Percentiles rank a stretch among this genome's conserved stretches.
These are phyloP conservation scores for Apogon hyalosoma DNA, from an alignment of 2,797 vertebrate species.

Conservation along the genomic window DNA sequence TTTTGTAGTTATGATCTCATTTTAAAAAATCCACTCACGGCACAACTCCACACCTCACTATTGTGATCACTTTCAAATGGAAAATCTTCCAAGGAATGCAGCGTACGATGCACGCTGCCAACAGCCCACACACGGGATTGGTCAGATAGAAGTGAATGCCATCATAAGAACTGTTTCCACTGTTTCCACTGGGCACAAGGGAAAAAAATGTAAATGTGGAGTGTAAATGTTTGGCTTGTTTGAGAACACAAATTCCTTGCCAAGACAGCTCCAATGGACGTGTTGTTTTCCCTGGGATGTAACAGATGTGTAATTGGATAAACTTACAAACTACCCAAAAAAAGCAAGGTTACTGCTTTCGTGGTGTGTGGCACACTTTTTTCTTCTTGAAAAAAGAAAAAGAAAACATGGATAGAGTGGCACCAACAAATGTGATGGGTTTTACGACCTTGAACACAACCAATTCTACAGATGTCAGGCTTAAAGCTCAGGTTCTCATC, in stretches of 20 bases:
- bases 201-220: slow-evolving; percentile 73
- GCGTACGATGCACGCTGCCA: slow-evolving; percentile 59
- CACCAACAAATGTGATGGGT: slow-evolving; percentile 35
- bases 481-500: slow-evolving; percentile 62
- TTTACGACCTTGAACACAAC: slow-evolving; percentile 46
- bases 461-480: slow-evolving; percentile 58
- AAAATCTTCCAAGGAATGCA: slow-evolving; percentile 77
- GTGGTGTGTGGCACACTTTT: slow-evolving; percentile 44
- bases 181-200: slow-evolving; percentile 78
- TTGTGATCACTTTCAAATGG: slow-evolving; percentile 78
- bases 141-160: slow-evolving; percentile 72
- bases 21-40: slow-evolving; percentile 50
- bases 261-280: slow-evolving; percentile 60
- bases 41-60: slow-evolving; percentile 67
- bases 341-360: slow-evolving; percentile 60
- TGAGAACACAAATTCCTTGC: slow-evolving; percentile 66
- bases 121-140: slow-evolving; percentile 72
- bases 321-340: slow-evolving; percentile 62
- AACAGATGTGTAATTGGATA: slow-evolving; percentile 65
- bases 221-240: slow-evolving; percentile 78
- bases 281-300: slow-evolving; percentile 65
- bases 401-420: slow-evolving; percentile 29
- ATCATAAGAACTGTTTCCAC: slow-evolving; percentile 68
- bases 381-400: neutral
- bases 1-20: slow-evolving; percentile 45